These are phyloP conservation scores for Caenorhabditis sp. DNA, from an alignment of 2,888 invertebrate species.

Conservation along the genomic window DNA sequence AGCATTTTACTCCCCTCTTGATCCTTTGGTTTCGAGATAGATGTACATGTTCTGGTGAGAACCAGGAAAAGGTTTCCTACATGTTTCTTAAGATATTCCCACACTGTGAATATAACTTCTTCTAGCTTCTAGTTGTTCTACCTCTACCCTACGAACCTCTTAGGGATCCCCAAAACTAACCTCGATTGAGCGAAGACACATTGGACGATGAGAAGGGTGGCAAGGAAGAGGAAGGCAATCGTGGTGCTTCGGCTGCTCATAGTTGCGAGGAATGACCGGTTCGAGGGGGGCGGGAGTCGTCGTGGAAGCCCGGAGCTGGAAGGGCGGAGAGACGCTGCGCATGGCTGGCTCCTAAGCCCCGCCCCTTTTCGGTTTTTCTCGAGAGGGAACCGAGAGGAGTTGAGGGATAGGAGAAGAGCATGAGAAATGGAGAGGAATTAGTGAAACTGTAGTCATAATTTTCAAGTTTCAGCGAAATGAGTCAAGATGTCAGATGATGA, in stretches of 20 bases:
- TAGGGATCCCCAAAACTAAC: constrained; percentile 25
- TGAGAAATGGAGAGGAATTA: constrained; percentile 1
- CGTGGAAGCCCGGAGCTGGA: constrained; percentile 29
- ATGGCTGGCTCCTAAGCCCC: constrained; percentile 52
- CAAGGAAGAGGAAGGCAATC: constrained; percentile 67
- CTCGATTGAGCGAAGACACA: constrained; percentile 64
- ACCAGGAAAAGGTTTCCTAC: no score
- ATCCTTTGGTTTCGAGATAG: neutral
- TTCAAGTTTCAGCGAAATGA: constrained; percentile 7
- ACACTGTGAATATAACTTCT: neutral
- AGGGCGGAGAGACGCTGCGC: constrained; percentile 53
- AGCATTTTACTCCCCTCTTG: neutral
- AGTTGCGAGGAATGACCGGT: constrained; percentile 68
- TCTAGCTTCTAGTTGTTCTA: no score
- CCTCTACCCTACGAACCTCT: no score
- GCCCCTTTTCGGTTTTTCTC: constrained; percentile 33
- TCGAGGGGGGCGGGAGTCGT: constrained; percentile 36
- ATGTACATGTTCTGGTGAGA: neutral
- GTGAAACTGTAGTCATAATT: constrained; percentile 44
- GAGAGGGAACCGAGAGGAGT: neutral
- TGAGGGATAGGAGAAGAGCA: constrained; percentile 6
- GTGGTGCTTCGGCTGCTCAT: constrained; percentile 69
- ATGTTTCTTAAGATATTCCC: neutral
- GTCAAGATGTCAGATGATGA: constrained; percentile 28
- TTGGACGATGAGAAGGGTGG: constrained; percentile 67